These are phyloP conservation scores for Stenchaetothrips biformis DNA, from an alignment of 2,888 invertebrate genomes.

Conservation along the genomic window DNA sequence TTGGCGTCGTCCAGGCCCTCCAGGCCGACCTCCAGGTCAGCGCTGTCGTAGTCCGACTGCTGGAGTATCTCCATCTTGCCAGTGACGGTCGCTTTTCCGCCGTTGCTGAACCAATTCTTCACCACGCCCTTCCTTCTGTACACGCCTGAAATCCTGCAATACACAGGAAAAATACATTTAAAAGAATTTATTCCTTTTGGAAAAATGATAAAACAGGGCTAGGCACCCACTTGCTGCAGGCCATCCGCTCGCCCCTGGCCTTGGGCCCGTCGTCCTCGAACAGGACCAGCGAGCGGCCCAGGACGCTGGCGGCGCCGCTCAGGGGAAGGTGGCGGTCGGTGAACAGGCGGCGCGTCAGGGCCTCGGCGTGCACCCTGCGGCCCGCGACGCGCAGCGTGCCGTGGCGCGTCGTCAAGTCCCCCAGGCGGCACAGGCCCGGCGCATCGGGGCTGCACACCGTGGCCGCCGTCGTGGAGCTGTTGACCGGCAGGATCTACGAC, in stretches of 20 bases:
- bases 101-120: constrained; percentile 84
- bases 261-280: constrained; percentile 84
- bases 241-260: constrained; percentile 81
- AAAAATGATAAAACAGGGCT: not conserved
- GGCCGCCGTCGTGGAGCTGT: constrained; percentile 9
- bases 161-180: constrained; percentile 29
- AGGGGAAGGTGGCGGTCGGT: constrained; percentile 73
- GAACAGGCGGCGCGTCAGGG: constrained; percentile 67
- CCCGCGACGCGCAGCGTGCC: constrained; percentile 71
- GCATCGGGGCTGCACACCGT: not conserved
- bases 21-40: constrained; percentile 69
- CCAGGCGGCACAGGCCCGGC: constrained; percentile 56
- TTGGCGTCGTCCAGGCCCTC: constrained; percentile 64
- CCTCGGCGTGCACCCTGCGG: constrained; percentile 58
- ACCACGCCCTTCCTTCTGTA: constrained; percentile 78
- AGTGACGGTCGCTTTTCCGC: constrained; percentile 56
- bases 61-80: constrained; percentile 79
- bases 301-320: constrained; percentile 65
- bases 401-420: constrained; percentile 70
- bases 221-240: constrained; percentile 71
- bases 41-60: constrained; percentile 78
- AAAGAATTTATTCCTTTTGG: not conserved
- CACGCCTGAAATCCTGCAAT: constrained; percentile 63
- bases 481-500: constrained; percentile 8
- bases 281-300: constrained; percentile 79